Evolutionary conservation across 2,888 invertebrate species (phyloP).

Genomic region (Eulithis testata): DNA sequence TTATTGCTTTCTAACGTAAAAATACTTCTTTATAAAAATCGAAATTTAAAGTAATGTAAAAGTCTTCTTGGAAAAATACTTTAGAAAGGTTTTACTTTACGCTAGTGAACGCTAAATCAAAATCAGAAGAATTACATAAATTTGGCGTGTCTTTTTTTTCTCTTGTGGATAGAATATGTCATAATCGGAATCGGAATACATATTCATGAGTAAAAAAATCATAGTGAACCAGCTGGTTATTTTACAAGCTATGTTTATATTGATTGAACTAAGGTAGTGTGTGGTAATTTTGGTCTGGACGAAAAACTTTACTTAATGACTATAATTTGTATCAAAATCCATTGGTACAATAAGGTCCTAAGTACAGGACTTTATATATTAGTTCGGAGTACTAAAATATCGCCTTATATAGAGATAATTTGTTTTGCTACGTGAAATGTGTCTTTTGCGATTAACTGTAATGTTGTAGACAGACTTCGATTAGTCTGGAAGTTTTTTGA

Average conservation of each 20-base stretch:
- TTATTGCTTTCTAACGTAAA: too few species aligned
- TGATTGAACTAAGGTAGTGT: constrained; percentile 14
- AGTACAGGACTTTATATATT: constrained; percentile 1
- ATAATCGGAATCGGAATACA: too few species aligned
- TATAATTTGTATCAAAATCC: constrained; percentile 27
- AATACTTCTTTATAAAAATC: too few species aligned
- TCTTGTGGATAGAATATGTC: too few species aligned
- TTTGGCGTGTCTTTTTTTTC: too few species aligned
- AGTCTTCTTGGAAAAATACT: too few species aligned
- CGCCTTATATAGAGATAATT: constrained; percentile 4
- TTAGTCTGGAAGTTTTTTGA: constrained; percentile 13
- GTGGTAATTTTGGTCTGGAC: constrained; percentile 19
- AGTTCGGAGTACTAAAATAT: constrained; percentile 20
- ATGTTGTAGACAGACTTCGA: constrained; percentile 11
- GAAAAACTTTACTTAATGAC: constrained; percentile 33
- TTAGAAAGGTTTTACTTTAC: too few species aligned
- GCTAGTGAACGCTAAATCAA: too few species aligned
- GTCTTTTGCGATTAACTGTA: constrained; percentile 13
- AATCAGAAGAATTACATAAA: too few species aligned
- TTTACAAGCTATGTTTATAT: not conserved
- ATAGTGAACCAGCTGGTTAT: not conserved
- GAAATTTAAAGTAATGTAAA: too few species aligned
- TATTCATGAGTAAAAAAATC: not conserved
- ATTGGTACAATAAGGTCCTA: constrained; percentile 17
- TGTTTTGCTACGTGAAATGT: constrained; percentile 17